These are phyloP conservation scores for Lobophora halterata DNA, from an alignment of 2,888 invertebrate genomes.

Conservation along the genomic window DNA sequence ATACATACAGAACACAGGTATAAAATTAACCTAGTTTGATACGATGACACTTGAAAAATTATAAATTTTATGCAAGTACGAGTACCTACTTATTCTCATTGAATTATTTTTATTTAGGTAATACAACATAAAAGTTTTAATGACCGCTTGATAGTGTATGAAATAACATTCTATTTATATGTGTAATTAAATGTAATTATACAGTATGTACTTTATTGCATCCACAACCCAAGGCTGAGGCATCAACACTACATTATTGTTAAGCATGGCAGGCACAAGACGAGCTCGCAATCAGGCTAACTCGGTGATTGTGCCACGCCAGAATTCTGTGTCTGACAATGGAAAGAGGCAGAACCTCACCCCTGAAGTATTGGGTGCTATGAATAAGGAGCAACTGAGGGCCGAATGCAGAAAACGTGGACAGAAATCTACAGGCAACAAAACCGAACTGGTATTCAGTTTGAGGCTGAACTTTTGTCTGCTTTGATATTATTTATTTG, in stretches of 20 bases:
- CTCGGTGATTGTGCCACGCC: constrained; percentile 64
- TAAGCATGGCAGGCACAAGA: constrained; percentile 65
- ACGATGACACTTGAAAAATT: too few relatives aligned
- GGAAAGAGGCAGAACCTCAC: constrained; percentile 67
- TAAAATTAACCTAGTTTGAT: too few relatives aligned
- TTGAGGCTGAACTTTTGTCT: constrained; percentile 57
- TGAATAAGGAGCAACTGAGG: constrained; percentile 86
- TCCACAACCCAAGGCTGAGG: constrained; percentile 36
- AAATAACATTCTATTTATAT: background rate
- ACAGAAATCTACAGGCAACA: constrained; percentile 85
- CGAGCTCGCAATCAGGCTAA: constrained; percentile 70
- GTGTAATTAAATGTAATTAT: constrained; percentile 2
- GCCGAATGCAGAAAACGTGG: constrained; percentile 85
- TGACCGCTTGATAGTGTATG: background rate
- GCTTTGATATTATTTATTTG: constrained; percentile 55
- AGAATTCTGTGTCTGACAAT: constrained; percentile 68
- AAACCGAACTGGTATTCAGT: constrained; percentile 84
- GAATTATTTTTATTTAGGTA: too few relatives aligned
- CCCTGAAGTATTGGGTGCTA: constrained; percentile 77
- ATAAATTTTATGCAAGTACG: too few relatives aligned
- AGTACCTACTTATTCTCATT: too few relatives aligned
- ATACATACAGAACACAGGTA: too few relatives aligned
- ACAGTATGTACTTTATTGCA: constrained; percentile 38
- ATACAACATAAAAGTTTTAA: too few relatives aligned
- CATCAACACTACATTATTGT: constrained; percentile 31